Evolutionary conservation across 2,888 invertebrate species (phyloP).

Genomic region (Hirtodrosophila histrioides): DNA sequence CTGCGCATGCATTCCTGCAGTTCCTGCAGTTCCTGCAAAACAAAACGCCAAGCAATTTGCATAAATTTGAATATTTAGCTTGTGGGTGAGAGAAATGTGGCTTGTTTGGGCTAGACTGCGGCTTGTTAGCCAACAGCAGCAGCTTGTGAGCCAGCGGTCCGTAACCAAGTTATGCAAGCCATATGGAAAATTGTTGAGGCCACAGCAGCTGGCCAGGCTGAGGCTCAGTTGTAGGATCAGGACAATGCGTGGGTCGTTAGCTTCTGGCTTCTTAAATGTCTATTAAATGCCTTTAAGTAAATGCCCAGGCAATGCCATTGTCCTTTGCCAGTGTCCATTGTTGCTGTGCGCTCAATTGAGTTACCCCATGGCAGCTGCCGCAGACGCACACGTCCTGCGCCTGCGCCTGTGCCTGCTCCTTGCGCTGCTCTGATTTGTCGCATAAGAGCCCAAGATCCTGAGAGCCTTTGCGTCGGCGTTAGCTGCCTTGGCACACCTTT

Average conservation of each 20-base stretch:
- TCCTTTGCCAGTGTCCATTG: constrained; percentile 35
- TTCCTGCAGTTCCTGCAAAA: constrained; percentile 7
- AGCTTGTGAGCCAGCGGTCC: constrained; percentile 35
- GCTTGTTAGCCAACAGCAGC: not conserved
- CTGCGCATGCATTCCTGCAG: constrained; percentile 16
- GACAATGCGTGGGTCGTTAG: constrained; percentile 59
- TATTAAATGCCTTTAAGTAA: constrained; percentile 56
- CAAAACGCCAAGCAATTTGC: constrained; percentile 61
- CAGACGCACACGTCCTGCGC: constrained; percentile 1
- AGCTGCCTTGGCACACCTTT: constrained; percentile 39
- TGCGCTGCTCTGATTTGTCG: constrained; percentile 63
- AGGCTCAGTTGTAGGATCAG: constrained; percentile 16
- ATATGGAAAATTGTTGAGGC: constrained; percentile 49
- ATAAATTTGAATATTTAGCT: constrained; percentile 60
- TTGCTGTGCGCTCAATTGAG: constrained; percentile 59
- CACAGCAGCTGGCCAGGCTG: constrained; percentile 34
- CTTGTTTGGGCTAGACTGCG: too few relatives aligned
- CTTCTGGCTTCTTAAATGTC: constrained; percentile 46
- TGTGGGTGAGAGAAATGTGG: constrained; percentile 15
- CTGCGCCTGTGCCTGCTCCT: constrained; percentile 1
- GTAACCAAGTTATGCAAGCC: constrained; percentile 64
- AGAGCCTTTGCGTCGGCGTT: constrained; percentile 16
- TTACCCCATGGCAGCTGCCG: constrained; percentile 38
- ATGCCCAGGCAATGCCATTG: constrained; percentile 26
- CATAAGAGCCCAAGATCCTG: constrained; percentile 52